These are phyloP conservation scores for Caenorhabditis sp. DNA, from an alignment of 2,888 invertebrate genomes.

Conservation along the genomic window DNA sequence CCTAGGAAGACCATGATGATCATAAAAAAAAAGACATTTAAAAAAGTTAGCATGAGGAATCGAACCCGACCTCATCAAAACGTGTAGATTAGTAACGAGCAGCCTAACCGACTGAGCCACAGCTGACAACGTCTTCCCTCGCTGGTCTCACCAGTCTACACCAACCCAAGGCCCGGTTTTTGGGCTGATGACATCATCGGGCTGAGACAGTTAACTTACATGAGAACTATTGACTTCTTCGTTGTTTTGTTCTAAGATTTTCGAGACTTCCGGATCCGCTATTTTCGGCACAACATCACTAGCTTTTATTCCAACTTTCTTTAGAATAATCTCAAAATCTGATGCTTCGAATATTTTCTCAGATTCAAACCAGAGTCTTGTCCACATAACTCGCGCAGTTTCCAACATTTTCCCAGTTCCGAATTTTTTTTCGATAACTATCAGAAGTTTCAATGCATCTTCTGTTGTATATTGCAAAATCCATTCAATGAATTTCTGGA, in stretches of 20 bases:
- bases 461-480: constrained; percentile 40
- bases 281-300: constrained; percentile 31
- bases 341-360: constrained; percentile 50
- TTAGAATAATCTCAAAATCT: constrained; percentile 45
- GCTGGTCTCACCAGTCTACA: too few species aligned
- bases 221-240: constrained; percentile 33
- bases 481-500: constrained; percentile 40
- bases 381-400: constrained; percentile 47
- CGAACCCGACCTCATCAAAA: too few species aligned
- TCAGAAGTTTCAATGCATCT: constrained; percentile 33
- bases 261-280: constrained; percentile 26
- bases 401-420: constrained; percentile 15
- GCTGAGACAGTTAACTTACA: too few species aligned
- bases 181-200: too few species aligned
- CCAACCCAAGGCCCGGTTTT: too few species aligned
- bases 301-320: constrained; percentile 37
- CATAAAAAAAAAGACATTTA: too few species aligned
- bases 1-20: too few species aligned
- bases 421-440: constrained; percentile 29
- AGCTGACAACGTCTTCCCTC: too few species aligned
- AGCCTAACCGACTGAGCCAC: too few species aligned
- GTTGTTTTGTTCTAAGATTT: constrained; percentile 32
- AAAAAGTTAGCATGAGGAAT: too few species aligned
- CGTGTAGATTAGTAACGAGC: too few species aligned
- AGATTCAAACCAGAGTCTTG: constrained; percentile 46